Percentiles rank a stretch among this genome's conserved stretches.
Evolutionary conservation across 2,797 vertebrate species (phyloP).

Genomic region (Valencia hispanica): DNA sequence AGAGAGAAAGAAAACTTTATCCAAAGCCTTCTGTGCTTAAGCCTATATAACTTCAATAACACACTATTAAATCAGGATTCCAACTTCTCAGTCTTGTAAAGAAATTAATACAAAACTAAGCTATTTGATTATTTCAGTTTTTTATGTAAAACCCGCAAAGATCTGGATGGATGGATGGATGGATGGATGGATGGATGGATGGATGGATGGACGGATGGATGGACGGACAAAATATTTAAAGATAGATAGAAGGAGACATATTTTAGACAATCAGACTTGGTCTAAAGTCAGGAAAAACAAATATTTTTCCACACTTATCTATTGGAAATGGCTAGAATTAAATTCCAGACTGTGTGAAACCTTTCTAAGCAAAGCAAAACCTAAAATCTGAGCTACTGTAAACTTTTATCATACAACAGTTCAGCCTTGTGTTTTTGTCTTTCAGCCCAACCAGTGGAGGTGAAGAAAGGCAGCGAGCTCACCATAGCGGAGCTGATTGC

Average conservation of each 20-base stretch:
- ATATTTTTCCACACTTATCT: neutral
- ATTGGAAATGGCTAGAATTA: neutral
- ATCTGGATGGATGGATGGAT: neutral
- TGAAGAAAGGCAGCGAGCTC: constrained; percentile 71
- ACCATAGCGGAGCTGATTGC: constrained; percentile 94
- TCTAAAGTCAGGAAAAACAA: neutral
- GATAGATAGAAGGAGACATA: too few relatives aligned
- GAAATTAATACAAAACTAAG: neutral
- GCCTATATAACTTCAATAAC: neutral
- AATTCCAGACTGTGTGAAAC: neutral
- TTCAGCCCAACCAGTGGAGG: constrained; percentile 75
- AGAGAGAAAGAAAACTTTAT: neutral
- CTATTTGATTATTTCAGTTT: neutral
- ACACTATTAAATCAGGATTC: neutral
- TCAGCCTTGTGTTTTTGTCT: neutral
- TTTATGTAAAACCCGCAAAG: neutral
- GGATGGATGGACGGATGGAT: neutral
- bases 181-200: too few relatives aligned
- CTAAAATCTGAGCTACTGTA: neutral
- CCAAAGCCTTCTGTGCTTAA: neutral
- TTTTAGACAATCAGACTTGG: neutral
- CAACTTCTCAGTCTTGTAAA: neutral
- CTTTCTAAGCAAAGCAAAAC: neutral
- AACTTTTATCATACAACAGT: neutral
- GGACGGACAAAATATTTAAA: neutral